Evolutionary conservation across 2,888 invertebrate genomes (phyloP), one percentile per base, ranked within the genome.

Genomic region (Amiota minor): DNA sequence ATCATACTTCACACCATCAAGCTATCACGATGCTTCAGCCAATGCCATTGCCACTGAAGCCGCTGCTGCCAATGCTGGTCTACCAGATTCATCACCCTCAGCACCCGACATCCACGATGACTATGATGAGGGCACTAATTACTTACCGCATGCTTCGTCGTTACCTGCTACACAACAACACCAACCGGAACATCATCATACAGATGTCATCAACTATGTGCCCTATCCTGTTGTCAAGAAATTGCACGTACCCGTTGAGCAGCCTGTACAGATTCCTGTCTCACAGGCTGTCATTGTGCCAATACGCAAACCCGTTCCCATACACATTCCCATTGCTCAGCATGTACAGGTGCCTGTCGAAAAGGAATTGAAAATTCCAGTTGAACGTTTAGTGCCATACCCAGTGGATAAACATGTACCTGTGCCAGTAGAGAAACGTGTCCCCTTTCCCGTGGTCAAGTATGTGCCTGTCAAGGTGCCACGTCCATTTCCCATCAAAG

Each of bases 241-340:
- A 79, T 92, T 95, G 4, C 93, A 94, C 9, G 92, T 92, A 62
- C 94, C 94, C 0, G 90, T 95, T 8, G 93, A 91, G 74, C 93
- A 93, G 82, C 93, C 94, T 0, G 92, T 96, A 9, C 93, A 94
- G 78, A 93, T 95, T 75, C 93, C 93, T 73, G 92, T 96, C 2
- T 94, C 93, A 0, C 94, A 95, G 84, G 94, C 95, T 10, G 93
- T 96, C 62, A 92, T 95, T 77, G 92, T 96, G 1, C 94, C 93
- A 9, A 92, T 95, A 20, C 93, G 94, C 8, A 94, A 94, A 80
- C 95, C 95, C 0, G 95, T 95, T 82, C 94, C 96, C 23, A 94
- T 96, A 0, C 94, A 95, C 81, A 93, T 95, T 72, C 93, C 94
- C 62, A 92, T 96, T 1, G 92, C 93, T 61, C 93, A 93, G 82